These are phyloP conservation scores for Scaptomyza parva DNA, from an alignment of 2,888 invertebrate genomes.

Conservation along the genomic window DNA sequence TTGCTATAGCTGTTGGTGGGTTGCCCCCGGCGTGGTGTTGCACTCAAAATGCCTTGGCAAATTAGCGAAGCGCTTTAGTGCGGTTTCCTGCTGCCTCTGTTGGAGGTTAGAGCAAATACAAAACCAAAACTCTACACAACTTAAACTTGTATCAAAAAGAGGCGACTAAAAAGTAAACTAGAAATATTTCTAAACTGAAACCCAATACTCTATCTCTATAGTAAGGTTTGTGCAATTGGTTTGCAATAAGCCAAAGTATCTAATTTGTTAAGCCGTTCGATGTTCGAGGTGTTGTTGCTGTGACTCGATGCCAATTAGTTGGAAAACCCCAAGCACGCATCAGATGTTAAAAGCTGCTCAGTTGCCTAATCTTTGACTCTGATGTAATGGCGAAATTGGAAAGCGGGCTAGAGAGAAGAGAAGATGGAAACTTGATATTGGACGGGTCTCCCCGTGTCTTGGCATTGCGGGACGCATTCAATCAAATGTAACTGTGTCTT, in stretches of 20 bases:
- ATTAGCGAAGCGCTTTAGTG: conserved; percentile 54
- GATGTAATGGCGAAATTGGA: conserved; percentile 2
- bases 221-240: conserved; percentile 9
- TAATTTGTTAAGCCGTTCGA: conserved; percentile 43
- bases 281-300: conserved; percentile 16
- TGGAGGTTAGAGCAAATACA: conserved; percentile 17
- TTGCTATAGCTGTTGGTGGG: too few relatives aligned
- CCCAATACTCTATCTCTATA: too few relatives aligned
- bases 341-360: conserved; percentile 47
- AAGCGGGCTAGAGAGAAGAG: background rate
- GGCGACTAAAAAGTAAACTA: background rate
- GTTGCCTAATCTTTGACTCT: conserved; percentile 41
- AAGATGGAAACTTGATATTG: background rate
- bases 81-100: conserved; percentile 57
- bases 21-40: conserved; percentile 12
- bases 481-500: conserved; percentile 68
- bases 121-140: conserved; percentile 7
- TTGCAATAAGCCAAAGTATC: conserved; percentile 13
- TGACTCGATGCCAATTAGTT: conserved; percentile 48
- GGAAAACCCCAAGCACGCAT: conserved; percentile 50
- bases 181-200: background rate
- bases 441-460: background rate
- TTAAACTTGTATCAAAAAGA: too few relatives aligned
- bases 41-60: conserved; percentile 41
- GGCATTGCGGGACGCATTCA: conserved; percentile 61